phyloP scores from a whole-genome alignment of 2,888 invertebrate species.

The Mallateleia sp. region DNA sequence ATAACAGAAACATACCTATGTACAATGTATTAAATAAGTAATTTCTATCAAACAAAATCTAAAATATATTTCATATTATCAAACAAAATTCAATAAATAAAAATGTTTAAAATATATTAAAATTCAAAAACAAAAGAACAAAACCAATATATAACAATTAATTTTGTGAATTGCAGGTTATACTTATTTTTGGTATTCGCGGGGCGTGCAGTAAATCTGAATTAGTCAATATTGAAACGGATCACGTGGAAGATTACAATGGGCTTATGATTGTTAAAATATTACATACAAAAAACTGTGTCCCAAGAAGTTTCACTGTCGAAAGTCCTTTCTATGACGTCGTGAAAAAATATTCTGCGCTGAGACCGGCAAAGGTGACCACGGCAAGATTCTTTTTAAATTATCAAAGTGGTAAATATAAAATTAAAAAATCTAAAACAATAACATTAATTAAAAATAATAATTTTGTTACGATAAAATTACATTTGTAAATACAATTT shows the following conservation, averaged over 20 bases:
- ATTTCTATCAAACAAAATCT: too few species aligned
- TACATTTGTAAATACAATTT: not conserved
- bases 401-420: not conserved
- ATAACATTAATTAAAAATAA: not conserved
- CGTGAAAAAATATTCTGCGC: not conserved
- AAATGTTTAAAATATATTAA: not conserved
- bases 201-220: constrained; percentile 2
- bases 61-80: too few species aligned
- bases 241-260: not conserved
- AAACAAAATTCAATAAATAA: not conserved
- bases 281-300: not conserved
- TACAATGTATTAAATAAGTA: too few species aligned
- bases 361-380: not conserved
- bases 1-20: too few species aligned
- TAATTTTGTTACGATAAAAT: not conserved
- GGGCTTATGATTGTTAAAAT: not conserved
- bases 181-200: constrained; percentile 1
- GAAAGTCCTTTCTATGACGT: constrained; percentile 1
- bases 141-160: not conserved
- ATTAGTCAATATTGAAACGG: not conserved
- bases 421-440: not conserved
- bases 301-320: not conserved
- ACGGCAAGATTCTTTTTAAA: constrained; percentile 5
- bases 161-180: constrained; percentile 22
- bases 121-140: not conserved